Base-by-base conservation (phyloP, 2,113 vertebrate species). In the Cinclus mexicanus region DNA sequence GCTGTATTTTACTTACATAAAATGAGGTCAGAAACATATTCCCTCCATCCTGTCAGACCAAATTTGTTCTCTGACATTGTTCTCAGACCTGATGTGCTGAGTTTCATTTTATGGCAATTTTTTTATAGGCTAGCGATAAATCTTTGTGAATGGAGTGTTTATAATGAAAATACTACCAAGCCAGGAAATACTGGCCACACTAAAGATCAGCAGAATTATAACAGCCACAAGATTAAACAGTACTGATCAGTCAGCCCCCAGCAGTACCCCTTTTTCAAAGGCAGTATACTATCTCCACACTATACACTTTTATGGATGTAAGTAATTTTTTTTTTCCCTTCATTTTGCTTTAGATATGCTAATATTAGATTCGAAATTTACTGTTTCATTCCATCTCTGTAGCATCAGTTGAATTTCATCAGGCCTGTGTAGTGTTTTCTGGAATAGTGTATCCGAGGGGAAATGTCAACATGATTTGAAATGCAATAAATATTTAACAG, bases 401-500 rank as follows among this genome's bases (percentile, higher is more conserved):
- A 35, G 4, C 57, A 56, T 64, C 70, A 61, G 23, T 57, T 49
- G 28, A 80, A 78, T n/a, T 89, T 42, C 39, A n/a, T 70, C 35
- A 94, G 16, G 12, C 5, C 55, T 68, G 6, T 72, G 3, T 44
- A 84, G 33, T 55, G 17, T 76, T 79, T 78, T 83, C 26, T 83
- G 42, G 57, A 79, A 72, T 33, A 79, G 23, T 11, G 10, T 68
- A 72, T 89, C 53, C 46, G 76, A 90, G 50, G 70, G 26, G 18
- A 85, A 93, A 69, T 46, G 57, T 91, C 74, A 89, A 39, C 50
- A 50, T 63, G 57, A 80, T 94, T 80, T 74, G 47, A 87, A 93
- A 90, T 91, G 46, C 42, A 90, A 72, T 95, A 93, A 95, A 94
- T 93, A 95, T 94, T 93, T 95, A 91, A 84, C 53, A 94, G 57